Conservation (phyloP, 2,888 invertebrate species). For the Leptodirus hochenwartii region DNA sequence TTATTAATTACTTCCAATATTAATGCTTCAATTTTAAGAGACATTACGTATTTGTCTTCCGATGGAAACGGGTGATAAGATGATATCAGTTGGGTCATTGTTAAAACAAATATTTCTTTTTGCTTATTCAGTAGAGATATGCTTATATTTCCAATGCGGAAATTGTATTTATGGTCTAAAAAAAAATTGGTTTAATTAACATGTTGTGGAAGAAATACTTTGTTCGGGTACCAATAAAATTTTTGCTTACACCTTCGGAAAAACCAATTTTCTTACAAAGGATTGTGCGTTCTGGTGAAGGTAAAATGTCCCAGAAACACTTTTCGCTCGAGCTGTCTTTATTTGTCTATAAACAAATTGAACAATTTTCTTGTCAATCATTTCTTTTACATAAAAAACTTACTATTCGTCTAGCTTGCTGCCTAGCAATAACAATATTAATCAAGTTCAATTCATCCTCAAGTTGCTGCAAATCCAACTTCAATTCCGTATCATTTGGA, state of each 20-base stretch:
- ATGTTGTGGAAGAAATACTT: background rate
- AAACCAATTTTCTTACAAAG: conserved; percentile 26
- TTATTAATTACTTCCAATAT: conserved; percentile 55
- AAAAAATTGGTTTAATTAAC: conserved; percentile 6
- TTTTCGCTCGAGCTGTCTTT: conserved; percentile 42
- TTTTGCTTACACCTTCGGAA: conserved; percentile 12
- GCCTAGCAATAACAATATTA: conserved; percentile 60
- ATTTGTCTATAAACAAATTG: conserved; percentile 31
- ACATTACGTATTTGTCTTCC: conserved; percentile 13
- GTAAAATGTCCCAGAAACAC: conserved; percentile 26
- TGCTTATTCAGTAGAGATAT: conserved; percentile 42
- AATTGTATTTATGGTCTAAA: conserved; percentile 55
- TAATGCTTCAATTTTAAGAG: conserved; percentile 44
- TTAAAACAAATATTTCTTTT: conserved; percentile 52
- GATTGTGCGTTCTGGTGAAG: conserved; percentile 24
- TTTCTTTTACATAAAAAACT: conserved; percentile 1
- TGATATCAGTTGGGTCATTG: conserved; percentile 44
- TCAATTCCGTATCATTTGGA: conserved; percentile 55
- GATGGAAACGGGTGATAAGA: conserved; percentile 20
- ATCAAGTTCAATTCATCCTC: conserved; percentile 57
- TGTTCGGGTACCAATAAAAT: conserved; percentile 13
- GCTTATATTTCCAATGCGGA: conserved; percentile 55
- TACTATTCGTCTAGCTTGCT: conserved; percentile 41
- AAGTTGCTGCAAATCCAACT: conserved; percentile 51
- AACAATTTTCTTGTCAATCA: background rate